A percentile compares a stretch with the other conserved stretches of the same genome.
Evolutionary conservation across 2,797 vertebrate genomes (phyloP).

Genomic region (Holocentrus rufus): DNA sequence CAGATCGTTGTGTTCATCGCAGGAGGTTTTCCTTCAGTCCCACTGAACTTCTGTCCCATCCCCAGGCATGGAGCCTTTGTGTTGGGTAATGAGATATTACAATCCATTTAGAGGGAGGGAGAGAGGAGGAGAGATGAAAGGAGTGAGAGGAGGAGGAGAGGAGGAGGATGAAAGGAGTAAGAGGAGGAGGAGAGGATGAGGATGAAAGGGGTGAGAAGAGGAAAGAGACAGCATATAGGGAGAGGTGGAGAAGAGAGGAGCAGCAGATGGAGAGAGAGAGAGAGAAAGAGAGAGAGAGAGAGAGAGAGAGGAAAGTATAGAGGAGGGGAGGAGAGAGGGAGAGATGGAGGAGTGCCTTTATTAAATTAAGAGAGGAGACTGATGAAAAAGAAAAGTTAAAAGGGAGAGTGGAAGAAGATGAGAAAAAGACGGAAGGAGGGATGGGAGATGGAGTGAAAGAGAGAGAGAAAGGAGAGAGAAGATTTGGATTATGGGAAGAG

Average conservation of each 20-base stretch:
- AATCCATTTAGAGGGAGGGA: slow-evolving; percentile 58
- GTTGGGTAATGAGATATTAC: slow-evolving; percentile 71
- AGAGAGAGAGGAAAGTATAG: background rate
- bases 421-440: slow-evolving; percentile 4
- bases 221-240: background rate
- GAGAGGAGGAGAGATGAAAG: slow-evolving; percentile 40
- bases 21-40: slow-evolving; percentile 60
- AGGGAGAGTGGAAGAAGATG: background rate
- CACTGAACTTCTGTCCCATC: slow-evolving; percentile 61
- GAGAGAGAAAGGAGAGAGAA: background rate
- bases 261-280: slow-evolving; percentile 9
- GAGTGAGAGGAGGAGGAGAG: background rate
- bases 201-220: slow-evolving; percentile 16
- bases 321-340: slow-evolving; percentile 8
- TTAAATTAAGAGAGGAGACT: slow-evolving; percentile 12
- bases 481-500: background rate
- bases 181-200: slow-evolving; percentile 3
- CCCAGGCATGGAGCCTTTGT: slow-evolving; percentile 63
- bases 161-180: slow-evolving; percentile 11
- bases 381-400: background rate
- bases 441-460: background rate
- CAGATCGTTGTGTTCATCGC: slow-evolving; percentile 61
- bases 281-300: slow-evolving; percentile 8
- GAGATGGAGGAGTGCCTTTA: slow-evolving; percentile 17
- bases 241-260: slow-evolving; percentile 12